Evolutionary conservation across 2,113 vertebrate genomes (phyloP).

Genomic region (Camarhynchus parvulus): DNA sequence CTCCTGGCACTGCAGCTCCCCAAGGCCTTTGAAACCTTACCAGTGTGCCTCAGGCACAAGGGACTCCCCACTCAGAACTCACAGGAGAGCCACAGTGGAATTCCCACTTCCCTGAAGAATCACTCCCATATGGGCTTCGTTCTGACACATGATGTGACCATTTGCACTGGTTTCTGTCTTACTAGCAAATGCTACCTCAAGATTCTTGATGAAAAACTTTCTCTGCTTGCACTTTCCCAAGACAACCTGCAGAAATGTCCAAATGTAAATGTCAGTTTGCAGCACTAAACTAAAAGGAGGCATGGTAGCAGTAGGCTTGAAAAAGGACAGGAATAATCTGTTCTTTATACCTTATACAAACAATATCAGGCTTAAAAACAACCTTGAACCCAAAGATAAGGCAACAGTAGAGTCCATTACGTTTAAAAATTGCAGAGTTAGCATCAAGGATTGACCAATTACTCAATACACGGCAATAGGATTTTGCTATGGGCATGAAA

Average conservation of each 20-base stretch:
- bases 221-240: background rate
- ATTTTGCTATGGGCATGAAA: background rate
- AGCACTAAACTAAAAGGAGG: background rate
- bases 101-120: background rate
- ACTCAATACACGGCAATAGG: background rate
- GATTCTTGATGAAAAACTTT: background rate
- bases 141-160: fast-evolving
- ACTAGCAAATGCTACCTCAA: background rate
- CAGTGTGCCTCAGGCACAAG: fast-evolving
- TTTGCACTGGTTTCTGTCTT: background rate
- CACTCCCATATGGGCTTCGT: background rate
- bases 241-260: background rate
- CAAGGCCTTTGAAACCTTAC: background rate
- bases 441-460: background rate
- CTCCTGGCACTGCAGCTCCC: background rate
- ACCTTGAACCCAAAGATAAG: background rate
- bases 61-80: background rate
- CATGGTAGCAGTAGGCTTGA: background rate
- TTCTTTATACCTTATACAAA: background rate
- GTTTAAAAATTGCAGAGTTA: background rate
- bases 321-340: background rate
- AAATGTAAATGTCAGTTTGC: background rate
- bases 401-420: background rate
- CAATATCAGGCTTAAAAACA: background rate
- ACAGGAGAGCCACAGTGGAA: background rate